These are phyloP conservation scores for Drosophila murphyi DNA, from an alignment of 1,140 invertebrate genomes.

Conservation along the genomic window DNA sequence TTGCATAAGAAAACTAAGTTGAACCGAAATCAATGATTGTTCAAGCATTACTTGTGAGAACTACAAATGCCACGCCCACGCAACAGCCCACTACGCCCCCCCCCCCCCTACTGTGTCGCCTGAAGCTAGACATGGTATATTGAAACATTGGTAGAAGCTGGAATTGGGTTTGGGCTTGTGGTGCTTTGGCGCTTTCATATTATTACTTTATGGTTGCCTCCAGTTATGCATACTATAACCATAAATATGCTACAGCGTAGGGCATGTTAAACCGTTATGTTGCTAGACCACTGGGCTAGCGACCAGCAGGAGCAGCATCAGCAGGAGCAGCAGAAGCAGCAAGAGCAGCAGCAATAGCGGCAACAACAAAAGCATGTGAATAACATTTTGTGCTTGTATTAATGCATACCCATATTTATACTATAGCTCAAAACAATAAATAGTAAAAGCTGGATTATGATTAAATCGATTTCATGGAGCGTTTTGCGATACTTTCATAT, in stretches of 20 bases:
- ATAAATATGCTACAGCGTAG: slow-evolving; percentile 72
- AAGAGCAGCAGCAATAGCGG: slow-evolving; percentile 25
- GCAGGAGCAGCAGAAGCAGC: slow-evolving; percentile 3
- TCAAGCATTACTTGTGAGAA: slow-evolving; percentile 57
- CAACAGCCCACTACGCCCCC: not conserved
- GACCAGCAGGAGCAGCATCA: too few relatives aligned
- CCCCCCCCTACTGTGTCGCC: not conserved
- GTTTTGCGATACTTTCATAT: slow-evolving; percentile 27
- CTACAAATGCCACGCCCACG: slow-evolving; percentile 60
- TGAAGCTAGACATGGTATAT: slow-evolving; percentile 41
- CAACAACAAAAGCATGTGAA: slow-evolving; percentile 48
- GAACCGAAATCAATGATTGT: slow-evolving; percentile 81
- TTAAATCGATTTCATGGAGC: slow-evolving; percentile 81
- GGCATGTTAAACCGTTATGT: slow-evolving; percentile 14
- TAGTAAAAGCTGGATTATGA: slow-evolving; percentile 83
- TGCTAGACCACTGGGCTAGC: too few relatives aligned
- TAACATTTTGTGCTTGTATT: slow-evolving; percentile 81
- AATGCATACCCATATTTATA: slow-evolving; percentile 81
- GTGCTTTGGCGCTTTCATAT: slow-evolving; percentile 64
- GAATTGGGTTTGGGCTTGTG: slow-evolving; percentile 19
- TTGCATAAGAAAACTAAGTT: slow-evolving; percentile 81
- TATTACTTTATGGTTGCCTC: slow-evolving; percentile 82
- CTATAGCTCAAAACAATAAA: slow-evolving; percentile 83
- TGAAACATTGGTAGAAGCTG: slow-evolving; percentile 51
- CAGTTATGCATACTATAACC: slow-evolving; percentile 82